Evolutionary conservation across 2,113 vertebrate species (phyloP), one percentile per base, ranked within the genome.

Genomic region (Oncorhynchus nerka): DNA sequence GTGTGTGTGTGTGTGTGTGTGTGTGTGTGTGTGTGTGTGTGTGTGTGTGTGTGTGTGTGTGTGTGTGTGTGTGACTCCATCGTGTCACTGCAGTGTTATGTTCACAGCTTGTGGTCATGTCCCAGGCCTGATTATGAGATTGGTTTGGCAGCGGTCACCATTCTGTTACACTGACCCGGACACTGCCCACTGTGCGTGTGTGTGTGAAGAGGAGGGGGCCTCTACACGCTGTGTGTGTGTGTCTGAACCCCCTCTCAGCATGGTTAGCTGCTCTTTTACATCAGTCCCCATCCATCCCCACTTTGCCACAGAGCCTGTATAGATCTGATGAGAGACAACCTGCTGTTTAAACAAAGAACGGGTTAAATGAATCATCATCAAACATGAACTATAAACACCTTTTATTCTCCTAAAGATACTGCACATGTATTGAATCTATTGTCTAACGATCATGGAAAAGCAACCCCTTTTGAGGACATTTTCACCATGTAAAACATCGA

Each of bases 71-170:
- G 67, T 70, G 77, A 61, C 74, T 62, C 76, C 57, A 57, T 68
- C n/a, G 57, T 85, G 83, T 88, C 80, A 73, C 78, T 76, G 76
- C 84, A 28, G 84, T 86, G 85, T 87, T 84, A 88, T 16, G 51
- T 89, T 86, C 84, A 84, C 85, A 91, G 83, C 86, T 79, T 89
- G 85, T 49, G 75, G 79, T 77, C 81, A 75, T 71, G 64, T 89
- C 77, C 28, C 68, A 72, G 74, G 71, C 78, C 81, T 75, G 80
- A 66, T 75, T 80, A 83, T 75, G 51, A 81, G 84, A 80, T 81
- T 78, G 75, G 65, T 75, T 78, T 86, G 86, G 86, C 86, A 81
- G 76, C 12, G 68, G 70, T 68, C 74, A 24, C 34, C 32, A n/a
- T 80, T 68, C 78, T 86, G 79, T 87, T 79, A 78, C 75, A 84